Evolutionary conservation across 1,140 invertebrate genomes (phyloP), one percentile per base, ranked within the genome.

Genomic region (Monochamus saltuarius): DNA sequence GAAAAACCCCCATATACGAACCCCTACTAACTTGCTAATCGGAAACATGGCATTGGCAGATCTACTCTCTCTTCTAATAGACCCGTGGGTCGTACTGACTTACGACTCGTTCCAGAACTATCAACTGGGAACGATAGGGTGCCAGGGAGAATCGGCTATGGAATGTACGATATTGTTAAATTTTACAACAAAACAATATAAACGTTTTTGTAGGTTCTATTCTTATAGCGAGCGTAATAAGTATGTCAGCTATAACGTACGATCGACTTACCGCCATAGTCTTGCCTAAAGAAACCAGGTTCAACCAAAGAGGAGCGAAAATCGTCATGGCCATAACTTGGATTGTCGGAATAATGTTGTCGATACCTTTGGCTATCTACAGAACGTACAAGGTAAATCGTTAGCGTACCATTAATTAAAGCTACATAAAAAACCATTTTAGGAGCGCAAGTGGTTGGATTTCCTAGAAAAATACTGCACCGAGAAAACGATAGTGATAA

Each of bases 231-330:
- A 87, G 86, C 51, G 89, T 94, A 0, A 85, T 90, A 42, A 91
- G 87, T 36, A 79, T 95, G 42, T 87, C 89, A 13, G 81, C 85
- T 4, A 89, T 94, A 34, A 92, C 88, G n/a, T 87, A 91, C 54
- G 90, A 94, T 73, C 81, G 91, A 16, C 80, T 94, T 11, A 85
- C 89, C 7, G 89, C 89, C 6, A 89, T 94, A 19, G 86, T 89
- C 0, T 78, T 90, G 60, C 89, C 90, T 10, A 75, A 84, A 68
- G 82, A 89, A 69, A 84, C 83, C 6, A 78, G 85, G 65, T 74
- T 90, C 64, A 87, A 84, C 0, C 78, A 81, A 35, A 76, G 77
- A 4, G 78, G 76, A 38, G 82, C 86, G 4, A 81, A 83, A 47
- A 80, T 86, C 62, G 76, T 87, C 11, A 84, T 89, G 49, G 65